phyloP scores from a whole-genome alignment of 2,888 invertebrate genomes.

The Deroplatys truncata region DNA sequence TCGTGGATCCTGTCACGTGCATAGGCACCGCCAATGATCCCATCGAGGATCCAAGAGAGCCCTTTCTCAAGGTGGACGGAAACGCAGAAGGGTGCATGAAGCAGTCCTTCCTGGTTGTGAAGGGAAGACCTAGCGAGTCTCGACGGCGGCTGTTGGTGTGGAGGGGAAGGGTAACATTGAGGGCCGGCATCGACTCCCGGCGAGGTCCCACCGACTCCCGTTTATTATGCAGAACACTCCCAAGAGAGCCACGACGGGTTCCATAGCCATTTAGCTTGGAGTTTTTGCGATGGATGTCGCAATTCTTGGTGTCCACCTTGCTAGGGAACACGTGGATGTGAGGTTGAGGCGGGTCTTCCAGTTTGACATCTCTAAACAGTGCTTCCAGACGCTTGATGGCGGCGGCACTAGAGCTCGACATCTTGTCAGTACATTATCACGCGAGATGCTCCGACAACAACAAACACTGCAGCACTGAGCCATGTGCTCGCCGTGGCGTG shows the following conservation, averaged over 20 bases:
- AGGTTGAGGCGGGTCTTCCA: constrained; percentile 46
- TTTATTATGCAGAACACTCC: constrained; percentile 51
- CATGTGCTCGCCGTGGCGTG: too few species aligned
- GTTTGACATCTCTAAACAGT: constrained; percentile 62
- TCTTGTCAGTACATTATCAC: constrained; percentile 7
- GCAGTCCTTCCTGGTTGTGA: not conserved
- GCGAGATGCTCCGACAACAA: not conserved
- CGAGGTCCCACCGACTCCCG: constrained; percentile 51
- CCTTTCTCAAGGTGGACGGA: constrained; percentile 51
- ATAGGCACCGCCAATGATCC: constrained; percentile 38
- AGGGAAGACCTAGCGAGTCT: constrained; percentile 15
- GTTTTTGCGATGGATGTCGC: constrained; percentile 64
- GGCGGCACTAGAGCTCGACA: constrained; percentile 43
- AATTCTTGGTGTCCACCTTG: constrained; percentile 56
- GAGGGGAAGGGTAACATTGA: constrained; percentile 33
- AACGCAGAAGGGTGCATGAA: constrained; percentile 68
- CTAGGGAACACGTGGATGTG: constrained; percentile 44
- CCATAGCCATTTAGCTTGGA: constrained; percentile 45
- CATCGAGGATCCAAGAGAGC: constrained; percentile 17
- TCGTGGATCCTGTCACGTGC: constrained; percentile 39
- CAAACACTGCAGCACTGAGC: too few species aligned
- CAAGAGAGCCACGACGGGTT: constrained; percentile 55
- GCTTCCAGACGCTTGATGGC: constrained; percentile 69
- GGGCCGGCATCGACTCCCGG: constrained; percentile 47
- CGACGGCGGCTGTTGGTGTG: constrained; percentile 3